A percentile compares a stretch with the other conserved stretches of the same genome.
These are phyloP conservation scores for Sorex araneus DNA, from an alignment of 2,113 vertebrate genomes.

Conservation along the genomic window DNA sequence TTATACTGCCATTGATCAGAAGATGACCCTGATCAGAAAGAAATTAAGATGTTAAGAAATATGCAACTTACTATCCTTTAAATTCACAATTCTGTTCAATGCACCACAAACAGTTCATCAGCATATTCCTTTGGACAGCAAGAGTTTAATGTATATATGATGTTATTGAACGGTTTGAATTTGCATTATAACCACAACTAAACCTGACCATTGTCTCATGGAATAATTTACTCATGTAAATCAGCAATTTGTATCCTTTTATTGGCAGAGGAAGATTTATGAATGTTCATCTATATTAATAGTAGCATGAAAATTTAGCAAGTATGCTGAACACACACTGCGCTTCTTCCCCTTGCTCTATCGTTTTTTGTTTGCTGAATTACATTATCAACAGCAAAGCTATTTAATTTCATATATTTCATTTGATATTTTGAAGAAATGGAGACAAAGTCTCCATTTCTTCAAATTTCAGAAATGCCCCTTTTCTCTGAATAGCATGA, in stretches of 20 bases:
- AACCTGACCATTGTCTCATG: slow-evolving; percentile 2
- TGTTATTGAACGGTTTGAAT: slow-evolving; percentile 38
- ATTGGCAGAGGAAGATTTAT: neutral
- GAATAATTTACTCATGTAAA: neutral
- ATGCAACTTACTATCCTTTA: slow-evolving; percentile 8
- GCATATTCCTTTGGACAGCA: slow-evolving; percentile 34
- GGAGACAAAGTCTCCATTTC: slow-evolving; percentile 37
- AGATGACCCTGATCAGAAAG: neutral
- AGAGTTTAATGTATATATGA: slow-evolving; percentile 36
- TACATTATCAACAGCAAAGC: slow-evolving; percentile 20
- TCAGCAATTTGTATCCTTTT: slow-evolving; percentile 2
- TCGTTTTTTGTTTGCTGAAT: neutral
- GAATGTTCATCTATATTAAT: neutral
- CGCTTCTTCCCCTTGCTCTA: neutral
- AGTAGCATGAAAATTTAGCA: slow-evolving; percentile 36
- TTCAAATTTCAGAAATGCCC: slow-evolving; percentile 28
- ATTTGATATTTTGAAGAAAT: too few relatives aligned
- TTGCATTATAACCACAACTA: slow-evolving; percentile 25
- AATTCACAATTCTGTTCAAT: slow-evolving; percentile 41
- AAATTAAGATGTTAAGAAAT: slow-evolving; percentile 46
- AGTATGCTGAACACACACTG: neutral
- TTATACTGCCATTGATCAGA: slow-evolving; percentile 41
- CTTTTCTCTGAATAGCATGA: neutral
- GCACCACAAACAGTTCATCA: neutral
- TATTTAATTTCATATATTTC: neutral